These are phyloP conservation scores for Euphydryas editha DNA, from an alignment of 2,888 invertebrate species.

Conservation along the genomic window DNA sequence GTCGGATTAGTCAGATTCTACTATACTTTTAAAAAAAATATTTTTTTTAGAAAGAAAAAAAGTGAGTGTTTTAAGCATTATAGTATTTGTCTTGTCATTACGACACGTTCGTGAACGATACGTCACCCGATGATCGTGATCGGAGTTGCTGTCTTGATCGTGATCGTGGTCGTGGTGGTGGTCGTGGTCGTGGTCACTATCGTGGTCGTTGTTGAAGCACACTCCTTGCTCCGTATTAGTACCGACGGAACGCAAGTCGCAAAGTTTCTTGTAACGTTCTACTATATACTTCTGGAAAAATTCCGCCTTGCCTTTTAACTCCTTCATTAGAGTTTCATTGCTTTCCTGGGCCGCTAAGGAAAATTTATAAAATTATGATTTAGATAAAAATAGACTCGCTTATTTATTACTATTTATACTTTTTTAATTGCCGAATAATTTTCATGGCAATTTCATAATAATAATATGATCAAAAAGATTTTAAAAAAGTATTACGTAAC, in stretches of 20 bases:
- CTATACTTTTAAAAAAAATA: too few species aligned
- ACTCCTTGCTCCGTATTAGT: slow-evolving; percentile 62
- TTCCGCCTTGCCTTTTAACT: slow-evolving; percentile 85
- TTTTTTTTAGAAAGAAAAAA: too few species aligned
- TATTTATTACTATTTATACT: too few species aligned
- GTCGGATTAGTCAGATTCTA: too few species aligned
- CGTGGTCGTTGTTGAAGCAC: background rate
- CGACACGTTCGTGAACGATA: background rate
- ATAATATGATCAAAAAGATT: too few species aligned
- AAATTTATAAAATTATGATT: background rate
- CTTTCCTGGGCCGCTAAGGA: slow-evolving; percentile 77
- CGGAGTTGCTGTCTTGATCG: slow-evolving; percentile 9
- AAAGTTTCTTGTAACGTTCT: slow-evolving; percentile 74
- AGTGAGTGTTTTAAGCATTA: too few species aligned
- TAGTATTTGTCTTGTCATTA: too few species aligned
- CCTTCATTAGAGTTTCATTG: slow-evolving; percentile 83
- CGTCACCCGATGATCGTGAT: background rate
- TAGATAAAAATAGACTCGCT: background rate
- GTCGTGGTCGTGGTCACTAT: slow-evolving; percentile 10
- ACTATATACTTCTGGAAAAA: slow-evolving; percentile 86
- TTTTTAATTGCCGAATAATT: too few species aligned
- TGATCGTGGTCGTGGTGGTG: slow-evolving; percentile 16
- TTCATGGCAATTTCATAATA: too few species aligned
- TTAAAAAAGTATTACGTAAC: too few species aligned
- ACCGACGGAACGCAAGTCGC: slow-evolving; percentile 60